Evolutionary conservation across 1,140 invertebrate species (phyloP).

Genomic region (Bombus polaris): DNA sequence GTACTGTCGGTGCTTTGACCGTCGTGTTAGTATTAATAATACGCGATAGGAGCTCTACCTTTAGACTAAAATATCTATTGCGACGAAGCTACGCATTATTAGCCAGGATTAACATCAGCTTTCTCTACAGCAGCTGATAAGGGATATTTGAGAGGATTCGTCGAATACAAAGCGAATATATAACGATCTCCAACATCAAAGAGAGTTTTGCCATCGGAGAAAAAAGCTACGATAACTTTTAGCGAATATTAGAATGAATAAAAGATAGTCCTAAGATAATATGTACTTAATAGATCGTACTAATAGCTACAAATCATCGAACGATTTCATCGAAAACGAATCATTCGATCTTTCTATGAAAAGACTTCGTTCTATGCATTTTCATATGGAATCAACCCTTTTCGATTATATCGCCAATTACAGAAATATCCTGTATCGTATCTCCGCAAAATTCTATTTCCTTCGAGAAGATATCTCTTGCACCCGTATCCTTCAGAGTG

Average conservation of each 20-base stretch:
- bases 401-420: too few relatives aligned
- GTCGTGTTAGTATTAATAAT: slow-evolving; percentile 30
- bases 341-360: too few relatives aligned
- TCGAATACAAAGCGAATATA: slow-evolving; percentile 47
- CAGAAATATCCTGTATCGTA: too few relatives aligned
- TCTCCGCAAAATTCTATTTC: too few relatives aligned
- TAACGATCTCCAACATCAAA: slow-evolving; percentile 45
- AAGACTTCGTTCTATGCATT: too few relatives aligned
- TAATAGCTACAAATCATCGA: too few relatives aligned
- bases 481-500: too few relatives aligned
- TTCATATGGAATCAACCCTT: too few relatives aligned
- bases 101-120: slow-evolving; percentile 38
- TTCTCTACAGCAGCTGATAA: slow-evolving; percentile 14
- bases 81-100: slow-evolving; percentile 32
- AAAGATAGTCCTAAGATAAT: neutral
- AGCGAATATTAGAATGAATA: slow-evolving; percentile 31
- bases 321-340: too few relatives aligned
- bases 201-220: slow-evolving; percentile 32
- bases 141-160: slow-evolving; percentile 42
- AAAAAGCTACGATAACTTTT: slow-evolving; percentile 11
- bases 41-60: slow-evolving; percentile 17
- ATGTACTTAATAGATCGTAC: too few relatives aligned
- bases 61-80: slow-evolving; percentile 21
- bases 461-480: too few relatives aligned
- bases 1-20: neutral